Evolutionary conservation across 2,113 vertebrate species (phyloP), one percentile per base, ranked within the genome.

Genomic region (Nestor notabilis): DNA sequence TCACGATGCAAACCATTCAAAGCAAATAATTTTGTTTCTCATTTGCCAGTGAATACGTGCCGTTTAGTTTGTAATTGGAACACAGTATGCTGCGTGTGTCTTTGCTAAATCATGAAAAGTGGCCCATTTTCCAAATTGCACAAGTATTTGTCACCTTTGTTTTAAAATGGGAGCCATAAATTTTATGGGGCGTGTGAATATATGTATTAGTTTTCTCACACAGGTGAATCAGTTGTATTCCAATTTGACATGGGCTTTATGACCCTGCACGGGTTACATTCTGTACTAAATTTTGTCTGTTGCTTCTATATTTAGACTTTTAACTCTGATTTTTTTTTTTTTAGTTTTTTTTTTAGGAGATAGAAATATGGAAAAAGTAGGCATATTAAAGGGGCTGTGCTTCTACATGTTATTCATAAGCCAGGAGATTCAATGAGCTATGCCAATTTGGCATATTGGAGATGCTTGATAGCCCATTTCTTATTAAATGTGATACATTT

Each of bases 11-110:
- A 64, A 35, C n/a, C 37, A 17, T 95, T 96, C 93, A 93, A 89
- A 94, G 84, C 61, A 87, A 95, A 97, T 91, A 4, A 93, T 97
- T 96, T 94, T 3, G 3, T 66, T 97, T 95, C 87, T 83, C 65
- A 35, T 95, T 95, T 94, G 80, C 83, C 55, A 83, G 85, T 63
- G 80, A 95, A 95, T 85, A 69, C 0, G 0, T 82, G 92, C 70
- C 56, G 64, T 94, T 97, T 96, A 92, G 66, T 84, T 96, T 95
- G 95, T 95, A 97, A 97, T 89, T 97, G 96, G 85, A 96, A 91
- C 80, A 50, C 74, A 91, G 83, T 68, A 64, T 83, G 77, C 96
- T 91, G 65, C 1, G 0, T 84, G 66, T 90, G 53, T 76, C 82
- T 95, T 78, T 94, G 92, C 83, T 94, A 93, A 92, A 95, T 95